A percentile compares a stretch with the other conserved stretches of the same genome.
Conservation (phyloP, 1,140 invertebrate genomes). For the Drosophila paulistorum region DNA sequence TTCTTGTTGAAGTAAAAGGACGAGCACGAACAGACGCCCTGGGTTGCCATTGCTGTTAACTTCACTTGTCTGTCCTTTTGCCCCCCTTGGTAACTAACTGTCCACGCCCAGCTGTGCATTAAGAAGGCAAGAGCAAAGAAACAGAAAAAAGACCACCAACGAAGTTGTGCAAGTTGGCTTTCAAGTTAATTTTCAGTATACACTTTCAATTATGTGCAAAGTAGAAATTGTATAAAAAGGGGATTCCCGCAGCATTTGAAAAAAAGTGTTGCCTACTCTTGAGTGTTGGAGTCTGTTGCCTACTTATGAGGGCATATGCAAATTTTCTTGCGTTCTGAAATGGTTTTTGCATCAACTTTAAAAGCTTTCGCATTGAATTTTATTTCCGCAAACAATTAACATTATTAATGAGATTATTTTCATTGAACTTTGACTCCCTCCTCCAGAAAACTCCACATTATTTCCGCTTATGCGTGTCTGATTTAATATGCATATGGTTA, state of each 20-base stretch:
- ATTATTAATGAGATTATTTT: background rate
- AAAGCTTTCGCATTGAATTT: background rate
- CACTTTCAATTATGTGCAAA: background rate
- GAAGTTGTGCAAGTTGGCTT: conserved; percentile 6
- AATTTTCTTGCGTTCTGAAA: background rate
- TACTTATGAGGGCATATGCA: background rate
- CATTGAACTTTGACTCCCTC: background rate
- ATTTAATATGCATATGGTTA: background rate
- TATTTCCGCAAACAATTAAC: background rate
- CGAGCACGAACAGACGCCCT: conserved; percentile 33
- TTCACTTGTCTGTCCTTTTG: background rate
- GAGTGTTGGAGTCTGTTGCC: no score
- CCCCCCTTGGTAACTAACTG: background rate
- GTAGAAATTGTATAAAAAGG: background rate
- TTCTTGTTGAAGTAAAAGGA: conserved; percentile 40
- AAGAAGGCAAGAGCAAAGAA: no score
- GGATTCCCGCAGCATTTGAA: background rate
- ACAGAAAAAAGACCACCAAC: conserved; percentile 15
- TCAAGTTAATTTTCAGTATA: background rate
- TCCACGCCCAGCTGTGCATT: conserved; percentile 48
- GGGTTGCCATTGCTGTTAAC: background rate
- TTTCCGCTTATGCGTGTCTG: background rate
- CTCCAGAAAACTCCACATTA: background rate
- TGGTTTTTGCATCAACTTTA: background rate
- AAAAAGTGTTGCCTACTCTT: background rate